phyloP scores from a whole-genome alignment of 2,113 vertebrate genomes.

The Hystrix cristata region DNA sequence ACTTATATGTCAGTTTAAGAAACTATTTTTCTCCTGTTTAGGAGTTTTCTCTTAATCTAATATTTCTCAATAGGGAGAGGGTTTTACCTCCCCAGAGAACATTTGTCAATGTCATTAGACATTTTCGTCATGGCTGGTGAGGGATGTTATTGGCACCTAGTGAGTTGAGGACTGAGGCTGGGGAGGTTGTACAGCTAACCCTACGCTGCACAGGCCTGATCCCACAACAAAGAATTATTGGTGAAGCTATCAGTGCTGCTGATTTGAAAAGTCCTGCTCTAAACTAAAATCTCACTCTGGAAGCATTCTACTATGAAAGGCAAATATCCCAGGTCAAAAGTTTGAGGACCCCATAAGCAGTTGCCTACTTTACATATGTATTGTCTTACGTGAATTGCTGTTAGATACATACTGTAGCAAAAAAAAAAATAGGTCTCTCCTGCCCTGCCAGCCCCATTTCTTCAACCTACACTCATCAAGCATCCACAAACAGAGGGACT shows the following conservation, averaged over 20 bases:
- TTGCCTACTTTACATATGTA: not conserved
- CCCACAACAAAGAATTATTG: not conserved
- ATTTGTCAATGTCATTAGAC: not conserved
- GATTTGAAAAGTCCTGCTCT: not conserved
- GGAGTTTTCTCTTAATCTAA: not conserved
- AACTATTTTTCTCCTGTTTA: not conserved
- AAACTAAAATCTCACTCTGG: not conserved
- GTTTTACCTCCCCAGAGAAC: not conserved
- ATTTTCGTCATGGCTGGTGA: not conserved
- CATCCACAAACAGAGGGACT: not conserved
- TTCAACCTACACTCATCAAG: not conserved
- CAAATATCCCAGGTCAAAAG: not conserved
- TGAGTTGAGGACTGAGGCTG: not conserved
- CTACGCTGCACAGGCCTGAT: accelerated
- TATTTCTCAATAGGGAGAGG: not conserved
- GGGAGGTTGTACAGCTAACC: not conserved
- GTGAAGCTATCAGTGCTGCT: not conserved
- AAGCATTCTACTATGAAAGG: not conserved
- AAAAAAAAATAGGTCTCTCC: not conserved
- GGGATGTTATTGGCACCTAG: not conserved
- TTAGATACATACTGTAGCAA: not conserved
- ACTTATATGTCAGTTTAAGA: conserved; percentile 43
- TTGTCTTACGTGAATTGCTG: not conserved
- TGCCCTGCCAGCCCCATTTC: not conserved
- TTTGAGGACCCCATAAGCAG: not conserved